Conservation (phyloP, 2,888 invertebrate species). For the Hirtodrosophila histrioides region DNA sequence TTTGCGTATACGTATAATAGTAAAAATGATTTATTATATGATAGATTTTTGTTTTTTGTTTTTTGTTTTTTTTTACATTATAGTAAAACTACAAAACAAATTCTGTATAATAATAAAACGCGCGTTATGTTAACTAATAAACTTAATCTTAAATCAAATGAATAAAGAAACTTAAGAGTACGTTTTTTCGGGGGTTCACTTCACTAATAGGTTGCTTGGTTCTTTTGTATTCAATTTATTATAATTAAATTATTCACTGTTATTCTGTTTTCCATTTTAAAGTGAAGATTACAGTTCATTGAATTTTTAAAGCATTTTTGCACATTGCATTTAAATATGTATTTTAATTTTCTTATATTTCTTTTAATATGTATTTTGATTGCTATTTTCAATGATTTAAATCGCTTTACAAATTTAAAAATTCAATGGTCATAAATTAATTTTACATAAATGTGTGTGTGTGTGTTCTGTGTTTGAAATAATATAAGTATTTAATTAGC, state of each 20-base stretch:
- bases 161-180: conserved; percentile 47
- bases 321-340: too few species aligned
- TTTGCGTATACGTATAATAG: conserved; percentile 54
- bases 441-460: conserved; percentile 49
- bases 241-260: conserved; percentile 72
- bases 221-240: conserved; percentile 27
- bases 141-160: conserved; percentile 41
- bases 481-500: conserved; percentile 45
- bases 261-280: conserved; percentile 42
- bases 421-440: conserved; percentile 62
- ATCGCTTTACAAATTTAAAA: conserved; percentile 23
- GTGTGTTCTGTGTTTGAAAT: conserved; percentile 35
- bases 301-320: conserved; percentile 16
- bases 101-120: conserved; percentile 57
- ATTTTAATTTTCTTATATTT: conserved; percentile 5
- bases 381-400: conserved; percentile 27
- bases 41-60: conserved; percentile 42
- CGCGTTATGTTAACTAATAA: conserved; percentile 33
- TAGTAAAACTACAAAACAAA: conserved; percentile 74
- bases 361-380: conserved; percentile 8
- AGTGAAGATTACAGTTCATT: conserved; percentile 43
- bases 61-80: conserved; percentile 52
- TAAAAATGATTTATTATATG: conserved; percentile 61
- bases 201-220: conserved; percentile 35
- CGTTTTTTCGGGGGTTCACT: conserved; percentile 26